Evolutionary conservation across 2,113 vertebrate genomes (phyloP).

Genomic region (Chaetorhynchus papuensis): DNA sequence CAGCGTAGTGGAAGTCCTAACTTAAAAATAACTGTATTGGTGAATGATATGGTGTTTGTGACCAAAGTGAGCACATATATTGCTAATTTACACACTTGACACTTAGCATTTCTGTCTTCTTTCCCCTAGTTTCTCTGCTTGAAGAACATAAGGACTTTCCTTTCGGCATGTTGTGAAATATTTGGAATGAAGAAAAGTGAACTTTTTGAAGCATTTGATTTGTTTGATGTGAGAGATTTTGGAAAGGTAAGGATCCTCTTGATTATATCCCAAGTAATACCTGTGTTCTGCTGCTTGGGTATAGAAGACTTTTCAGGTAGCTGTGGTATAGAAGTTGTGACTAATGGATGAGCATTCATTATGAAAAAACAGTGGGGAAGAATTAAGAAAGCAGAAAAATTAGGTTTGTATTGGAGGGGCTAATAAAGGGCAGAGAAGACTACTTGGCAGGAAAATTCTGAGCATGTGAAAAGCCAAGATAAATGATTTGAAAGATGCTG

Average conservation of each 20-base stretch:
- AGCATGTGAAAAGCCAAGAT: background rate
- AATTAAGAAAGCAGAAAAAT: background rate
- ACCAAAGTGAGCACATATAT: background rate
- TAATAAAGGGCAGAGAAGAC: background rate
- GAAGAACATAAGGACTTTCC: constrained; percentile 98
- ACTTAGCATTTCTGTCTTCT: background rate
- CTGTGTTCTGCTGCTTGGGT: background rate
- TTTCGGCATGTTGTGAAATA: constrained; percentile 83
- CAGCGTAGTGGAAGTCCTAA: background rate
- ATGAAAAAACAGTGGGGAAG: background rate
- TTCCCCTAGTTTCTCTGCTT: constrained; percentile 89
- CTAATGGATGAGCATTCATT: background rate
- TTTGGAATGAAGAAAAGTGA: constrained; percentile 96
- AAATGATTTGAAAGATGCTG: background rate
- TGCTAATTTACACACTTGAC: background rate
- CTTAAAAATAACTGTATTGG: rapidly evolving
- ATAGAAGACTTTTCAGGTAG: background rate
- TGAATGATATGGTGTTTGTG: background rate
- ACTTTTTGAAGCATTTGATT: constrained; percentile 96
- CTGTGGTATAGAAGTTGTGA: background rate
- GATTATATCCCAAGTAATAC: background rate
- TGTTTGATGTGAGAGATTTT: constrained; percentile 96
- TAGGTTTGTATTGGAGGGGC: background rate
- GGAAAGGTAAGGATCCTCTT: constrained; percentile 84
- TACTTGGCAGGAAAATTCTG: background rate